These are phyloP conservation scores for Mormyrops boulengeri DNA, from an alignment of 2,797 vertebrate species.

Conservation along the genomic window DNA sequence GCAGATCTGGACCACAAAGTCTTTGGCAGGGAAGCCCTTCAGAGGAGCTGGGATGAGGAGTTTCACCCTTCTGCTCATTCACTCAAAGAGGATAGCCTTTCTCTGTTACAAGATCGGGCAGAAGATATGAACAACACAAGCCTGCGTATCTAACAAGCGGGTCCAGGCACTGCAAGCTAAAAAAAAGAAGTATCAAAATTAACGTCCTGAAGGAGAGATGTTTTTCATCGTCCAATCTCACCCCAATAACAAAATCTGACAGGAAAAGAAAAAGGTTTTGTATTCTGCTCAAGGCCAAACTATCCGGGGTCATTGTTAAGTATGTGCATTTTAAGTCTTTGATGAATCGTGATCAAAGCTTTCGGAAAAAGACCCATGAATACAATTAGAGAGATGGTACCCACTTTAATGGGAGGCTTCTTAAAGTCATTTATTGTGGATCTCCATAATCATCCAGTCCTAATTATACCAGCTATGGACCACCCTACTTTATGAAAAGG, in stretches of 20 bases:
- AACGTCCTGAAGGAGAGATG: background rate
- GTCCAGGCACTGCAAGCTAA: background rate
- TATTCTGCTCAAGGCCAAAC: constrained; percentile 18
- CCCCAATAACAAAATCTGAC: background rate
- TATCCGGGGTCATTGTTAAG: constrained; percentile 18
- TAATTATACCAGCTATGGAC: background rate
- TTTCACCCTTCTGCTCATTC: background rate
- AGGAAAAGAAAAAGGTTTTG: background rate
- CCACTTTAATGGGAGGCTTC: background rate
- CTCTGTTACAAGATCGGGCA: constrained; percentile 12
- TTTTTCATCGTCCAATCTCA: background rate
- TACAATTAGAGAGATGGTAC: background rate
- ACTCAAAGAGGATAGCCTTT: constrained; percentile 11
- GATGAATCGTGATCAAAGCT: constrained; percentile 23
- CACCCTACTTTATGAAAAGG: background rate
- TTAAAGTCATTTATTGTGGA: background rate
- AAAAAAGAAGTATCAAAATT: background rate
- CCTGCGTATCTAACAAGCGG: background rate
- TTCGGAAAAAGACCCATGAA: background rate
- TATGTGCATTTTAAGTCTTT: constrained; percentile 26
- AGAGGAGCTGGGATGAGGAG: background rate
- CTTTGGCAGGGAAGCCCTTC: background rate
- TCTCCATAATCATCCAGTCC: background rate
- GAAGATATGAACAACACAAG: background rate
- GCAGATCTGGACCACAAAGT: background rate